Evolutionary conservation across 2,797 vertebrate species (phyloP), one percentile per base, ranked within the genome.

Genomic region (Tympanoctomys barrerae): DNA sequence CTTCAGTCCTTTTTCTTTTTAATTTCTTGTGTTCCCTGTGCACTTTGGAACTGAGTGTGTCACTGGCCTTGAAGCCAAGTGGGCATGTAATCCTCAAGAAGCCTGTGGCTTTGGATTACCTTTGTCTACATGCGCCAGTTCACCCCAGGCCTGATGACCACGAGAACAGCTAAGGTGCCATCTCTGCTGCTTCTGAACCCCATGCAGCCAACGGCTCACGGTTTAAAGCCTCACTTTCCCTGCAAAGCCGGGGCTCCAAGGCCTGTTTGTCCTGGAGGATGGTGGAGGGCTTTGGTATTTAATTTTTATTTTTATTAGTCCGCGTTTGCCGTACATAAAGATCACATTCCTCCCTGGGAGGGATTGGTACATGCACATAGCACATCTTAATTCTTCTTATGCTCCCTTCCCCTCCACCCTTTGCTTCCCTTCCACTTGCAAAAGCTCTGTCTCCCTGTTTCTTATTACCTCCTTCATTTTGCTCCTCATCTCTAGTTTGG

Each of bases 1-100:
- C 46, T 73, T 89, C 19, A 21, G 8, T 64, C 87, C 52, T 87
- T 82, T 61, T 61, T 71, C 57, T 31, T 85, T 61, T 85, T 46
- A 33, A 54, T 64, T 87, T 9, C 49, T 61, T 59, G 84, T 94
- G 24, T 87, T 70, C 21, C 64, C 75, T 92, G 36, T 95, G 57
- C 26, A 39, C 87, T 96, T 95, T 78, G 54, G 8, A 96, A 61
- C 12, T 36, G 26, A 89, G 21, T 59, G 4, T 78, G 1, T 80
- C 10, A 0, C 22, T 2, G 5, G 66, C 73, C 26, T 95, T 91
- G 54, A 66, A 80, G 49, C 24, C 33, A 10, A 21, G 9, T n/a
- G 14, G 31, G 52, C 10, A 22, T 33, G 5, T 39, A 57, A 71
- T 59, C 16, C 1, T 11, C 54, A 90, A 91, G 89, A 78, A 75